These are phyloP conservation scores for Larimichthys crocea DNA, from an alignment of 2,113 vertebrate species.

Conservation along the genomic window DNA sequence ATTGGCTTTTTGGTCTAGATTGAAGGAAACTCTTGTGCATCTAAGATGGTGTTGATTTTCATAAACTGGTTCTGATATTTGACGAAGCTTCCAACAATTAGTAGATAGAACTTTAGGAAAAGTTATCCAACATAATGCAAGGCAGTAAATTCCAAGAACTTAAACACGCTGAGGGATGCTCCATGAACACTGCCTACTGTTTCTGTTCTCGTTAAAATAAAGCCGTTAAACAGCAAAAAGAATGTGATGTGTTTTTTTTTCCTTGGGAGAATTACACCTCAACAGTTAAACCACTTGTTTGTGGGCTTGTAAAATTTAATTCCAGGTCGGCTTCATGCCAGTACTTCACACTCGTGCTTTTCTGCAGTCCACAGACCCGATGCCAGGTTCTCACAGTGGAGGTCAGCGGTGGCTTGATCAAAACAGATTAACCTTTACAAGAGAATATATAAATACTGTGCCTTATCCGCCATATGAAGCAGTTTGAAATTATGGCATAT, in stretches of 20 bases:
- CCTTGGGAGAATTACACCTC: slow-evolving; percentile 44
- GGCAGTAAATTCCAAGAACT: slow-evolving; percentile 2
- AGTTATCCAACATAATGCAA: background rate
- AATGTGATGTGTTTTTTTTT: slow-evolving; percentile 23
- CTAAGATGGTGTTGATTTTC: too few species aligned
- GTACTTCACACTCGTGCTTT: slow-evolving; percentile 36
- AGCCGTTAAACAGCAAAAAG: slow-evolving; percentile 24
- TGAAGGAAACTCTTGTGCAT: background rate
- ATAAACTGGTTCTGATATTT: background rate
- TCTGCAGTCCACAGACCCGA: slow-evolving; percentile 24
- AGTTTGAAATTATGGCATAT: slow-evolving; percentile 4
- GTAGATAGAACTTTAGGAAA: background rate
- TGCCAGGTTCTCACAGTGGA: slow-evolving; percentile 53
- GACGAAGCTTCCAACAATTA: background rate
- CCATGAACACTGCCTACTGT: background rate
- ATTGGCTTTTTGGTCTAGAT: background rate
- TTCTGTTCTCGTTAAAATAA: slow-evolving; percentile 36
- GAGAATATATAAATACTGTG: background rate
- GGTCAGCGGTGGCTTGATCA: slow-evolving; percentile 18
- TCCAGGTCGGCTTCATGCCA: slow-evolving; percentile 55
- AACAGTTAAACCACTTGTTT: slow-evolving; percentile 73
- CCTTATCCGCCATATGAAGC: background rate
- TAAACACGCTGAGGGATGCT: background rate
- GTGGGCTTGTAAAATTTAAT: slow-evolving; percentile 61
- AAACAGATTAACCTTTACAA: slow-evolving; percentile 56